A percentile compares a stretch with the other conserved stretches of the same genome.
These are phyloP conservation scores for Sturmia bella DNA, from an alignment of 2,888 invertebrate genomes.

Conservation along the genomic window DNA sequence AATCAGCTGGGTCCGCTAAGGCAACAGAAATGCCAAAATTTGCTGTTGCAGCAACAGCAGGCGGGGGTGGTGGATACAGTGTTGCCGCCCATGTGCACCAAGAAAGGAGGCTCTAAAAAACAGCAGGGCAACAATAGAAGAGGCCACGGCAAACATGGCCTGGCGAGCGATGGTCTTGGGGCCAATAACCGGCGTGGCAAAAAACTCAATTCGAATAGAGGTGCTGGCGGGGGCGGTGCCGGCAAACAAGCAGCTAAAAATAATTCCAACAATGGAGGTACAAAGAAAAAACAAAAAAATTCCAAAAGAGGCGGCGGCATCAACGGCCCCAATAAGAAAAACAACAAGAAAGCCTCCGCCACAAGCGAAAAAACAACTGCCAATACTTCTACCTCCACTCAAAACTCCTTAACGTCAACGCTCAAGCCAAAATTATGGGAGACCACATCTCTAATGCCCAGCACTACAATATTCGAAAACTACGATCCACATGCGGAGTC, in stretches of 20 bases:
- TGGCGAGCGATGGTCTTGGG: conserved; percentile 49
- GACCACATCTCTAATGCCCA: conserved; percentile 74
- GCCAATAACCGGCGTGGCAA: conserved; percentile 72
- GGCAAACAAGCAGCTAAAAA: conserved; percentile 56
- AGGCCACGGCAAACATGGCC: conserved; percentile 56
- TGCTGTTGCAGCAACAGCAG: conserved; percentile 68
- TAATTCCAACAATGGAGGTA: conserved; percentile 67
- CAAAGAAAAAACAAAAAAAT: conserved; percentile 72
- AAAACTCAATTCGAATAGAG: conserved; percentile 72
- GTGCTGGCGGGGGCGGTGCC: conserved; percentile 61
- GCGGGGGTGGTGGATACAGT: conserved; percentile 56
- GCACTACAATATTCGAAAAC: conserved; percentile 68
- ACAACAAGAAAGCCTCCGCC: conserved; percentile 57
- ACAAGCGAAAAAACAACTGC: conserved; percentile 67
- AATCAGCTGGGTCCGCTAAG: conserved; percentile 54
- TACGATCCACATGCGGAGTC: conserved; percentile 71
- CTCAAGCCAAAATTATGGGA: conserved; percentile 67
- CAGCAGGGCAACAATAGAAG: conserved; percentile 69
- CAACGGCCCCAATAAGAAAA: conserved; percentile 49
- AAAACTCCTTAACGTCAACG: conserved; percentile 69
- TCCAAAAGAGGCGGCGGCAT: conserved; percentile 63
- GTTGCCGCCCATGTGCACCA: conserved; percentile 65
- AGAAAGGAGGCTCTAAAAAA: conserved; percentile 68
- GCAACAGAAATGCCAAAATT: conserved; percentile 70
- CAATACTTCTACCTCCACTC: conserved; percentile 37